Evolutionary conservation across 2,797 vertebrate genomes (phyloP).

Genomic region (Lates japonicus): DNA sequence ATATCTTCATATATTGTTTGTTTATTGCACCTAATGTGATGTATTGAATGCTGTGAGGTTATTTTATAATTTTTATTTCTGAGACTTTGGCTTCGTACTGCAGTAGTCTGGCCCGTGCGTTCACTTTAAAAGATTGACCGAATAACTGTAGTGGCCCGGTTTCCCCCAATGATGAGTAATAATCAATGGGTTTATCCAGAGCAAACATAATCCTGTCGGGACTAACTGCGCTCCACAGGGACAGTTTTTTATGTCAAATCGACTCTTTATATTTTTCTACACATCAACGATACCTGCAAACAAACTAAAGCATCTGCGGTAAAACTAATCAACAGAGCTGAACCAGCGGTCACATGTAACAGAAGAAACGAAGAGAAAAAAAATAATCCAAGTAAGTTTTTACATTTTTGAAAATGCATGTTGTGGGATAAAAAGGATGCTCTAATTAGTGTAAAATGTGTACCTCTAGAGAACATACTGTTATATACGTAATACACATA

Average conservation of each 20-base stretch:
- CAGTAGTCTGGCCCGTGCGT: conserved; percentile 31
- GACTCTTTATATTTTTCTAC: neutral
- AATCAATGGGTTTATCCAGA: conserved; percentile 81
- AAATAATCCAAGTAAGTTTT: conserved; percentile 66
- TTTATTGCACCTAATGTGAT: neutral
- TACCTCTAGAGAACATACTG: neutral
- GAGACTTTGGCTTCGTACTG: neutral
- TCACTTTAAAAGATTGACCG: conserved; percentile 82
- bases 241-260: neutral
- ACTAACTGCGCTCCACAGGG: conserved; percentile 39
- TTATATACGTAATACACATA: too few species aligned
- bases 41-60: neutral
- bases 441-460: neutral
- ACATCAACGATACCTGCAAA: neutral
- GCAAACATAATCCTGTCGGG: conserved; percentile 58
- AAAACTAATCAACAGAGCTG: conserved; percentile 24
- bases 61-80: neutral
- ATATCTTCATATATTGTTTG: neutral
- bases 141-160: conserved; percentile 68
- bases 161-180: conserved; percentile 60
- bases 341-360: conserved; percentile 27
- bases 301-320: conserved; percentile 4
- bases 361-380: conserved; percentile 29
- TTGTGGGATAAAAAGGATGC: neutral
- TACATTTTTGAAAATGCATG: conserved; percentile 1